These are phyloP conservation scores for Quiscalus mexicanus DNA, from an alignment of 2,113 vertebrate species.

Conservation along the genomic window DNA sequence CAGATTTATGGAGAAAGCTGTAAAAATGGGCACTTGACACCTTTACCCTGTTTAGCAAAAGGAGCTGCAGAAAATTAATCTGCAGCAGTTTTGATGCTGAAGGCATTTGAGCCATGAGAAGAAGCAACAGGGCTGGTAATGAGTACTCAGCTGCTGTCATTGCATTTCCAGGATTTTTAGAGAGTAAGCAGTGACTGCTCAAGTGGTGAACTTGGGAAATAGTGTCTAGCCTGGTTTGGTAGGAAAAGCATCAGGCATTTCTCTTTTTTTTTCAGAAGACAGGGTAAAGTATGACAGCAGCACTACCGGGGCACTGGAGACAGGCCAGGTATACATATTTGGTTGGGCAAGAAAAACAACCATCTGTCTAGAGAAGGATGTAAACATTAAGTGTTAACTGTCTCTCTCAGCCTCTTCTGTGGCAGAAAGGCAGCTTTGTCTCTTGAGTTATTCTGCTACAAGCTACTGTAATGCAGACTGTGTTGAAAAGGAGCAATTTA, in stretches of 20 bases:
- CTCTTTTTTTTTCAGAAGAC: neutral
- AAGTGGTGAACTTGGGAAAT: neutral
- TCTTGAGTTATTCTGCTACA: neutral
- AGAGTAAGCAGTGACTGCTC: neutral
- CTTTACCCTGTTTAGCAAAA: neutral
- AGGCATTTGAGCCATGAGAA: neutral
- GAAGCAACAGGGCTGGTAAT: neutral
- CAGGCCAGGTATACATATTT: conserved; percentile 16
- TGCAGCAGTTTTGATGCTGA: neutral
- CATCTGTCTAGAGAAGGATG: conserved; percentile 22
- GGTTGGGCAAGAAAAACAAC: conserved; percentile 7
- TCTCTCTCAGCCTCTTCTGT: neutral
- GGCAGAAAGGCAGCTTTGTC: conserved; percentile 29
- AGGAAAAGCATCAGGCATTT: neutral
- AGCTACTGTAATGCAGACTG: conserved; percentile 1
- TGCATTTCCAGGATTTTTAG: neutral
- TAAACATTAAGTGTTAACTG: neutral
- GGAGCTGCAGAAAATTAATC: neutral
- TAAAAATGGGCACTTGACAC: neutral
- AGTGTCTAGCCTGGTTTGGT: neutral
- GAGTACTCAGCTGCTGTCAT: neutral
- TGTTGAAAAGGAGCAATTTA: conserved; percentile 57
- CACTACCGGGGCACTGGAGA: neutral
- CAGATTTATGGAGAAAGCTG: neutral
- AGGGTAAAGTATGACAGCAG: neutral